Evolutionary conservation across 2,113 vertebrate genomes (phyloP).

Genomic region (Hippocampus zosterae): DNA sequence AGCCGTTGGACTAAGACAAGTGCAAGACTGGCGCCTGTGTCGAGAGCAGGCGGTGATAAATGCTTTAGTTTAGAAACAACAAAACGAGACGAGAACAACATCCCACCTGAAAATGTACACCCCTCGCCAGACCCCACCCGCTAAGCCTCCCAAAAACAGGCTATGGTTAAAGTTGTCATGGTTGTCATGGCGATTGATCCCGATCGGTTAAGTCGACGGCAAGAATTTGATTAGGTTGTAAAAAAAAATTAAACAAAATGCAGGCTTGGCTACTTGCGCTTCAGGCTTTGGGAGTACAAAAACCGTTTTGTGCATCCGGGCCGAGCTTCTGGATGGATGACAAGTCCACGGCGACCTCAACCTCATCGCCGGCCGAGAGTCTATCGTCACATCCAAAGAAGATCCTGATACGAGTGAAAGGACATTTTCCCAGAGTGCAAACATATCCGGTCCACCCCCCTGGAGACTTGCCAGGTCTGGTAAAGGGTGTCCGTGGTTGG

Average conservation of each 20-base stretch:
- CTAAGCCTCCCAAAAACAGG: constrained; percentile 18
- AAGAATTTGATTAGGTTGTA: constrained; percentile 42
- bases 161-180: constrained; percentile 42
- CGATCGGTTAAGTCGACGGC: constrained; percentile 16
- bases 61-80: constrained; percentile 71
- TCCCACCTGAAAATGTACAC: constrained; percentile 64
- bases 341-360: constrained; percentile 45
- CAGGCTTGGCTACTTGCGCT: constrained; percentile 55
- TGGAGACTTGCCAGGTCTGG: constrained; percentile 37
- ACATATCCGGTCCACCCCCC: constrained; percentile 28
- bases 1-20: constrained; percentile 56
- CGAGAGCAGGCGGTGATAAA: constrained; percentile 68
- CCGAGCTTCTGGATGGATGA: constrained; percentile 55
- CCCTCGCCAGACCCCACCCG: constrained; percentile 35
- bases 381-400: constrained; percentile 49
- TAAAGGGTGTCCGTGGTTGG: constrained; percentile 43
- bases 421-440: constrained; percentile 49
- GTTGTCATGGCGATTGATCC: constrained; percentile 13
- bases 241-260: constrained; percentile 39
- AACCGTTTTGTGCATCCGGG: constrained; percentile 64
- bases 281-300: constrained; percentile 43
- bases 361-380: constrained; percentile 53
- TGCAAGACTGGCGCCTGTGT: constrained; percentile 56
- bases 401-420: constrained; percentile 60
- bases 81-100: constrained; percentile 64